A percentile compares a stretch with the other conserved stretches of the same genome.
phyloP scores from a whole-genome alignment of 2,113 vertebrate species.

The Cyprinodon brontotheroides region DNA sequence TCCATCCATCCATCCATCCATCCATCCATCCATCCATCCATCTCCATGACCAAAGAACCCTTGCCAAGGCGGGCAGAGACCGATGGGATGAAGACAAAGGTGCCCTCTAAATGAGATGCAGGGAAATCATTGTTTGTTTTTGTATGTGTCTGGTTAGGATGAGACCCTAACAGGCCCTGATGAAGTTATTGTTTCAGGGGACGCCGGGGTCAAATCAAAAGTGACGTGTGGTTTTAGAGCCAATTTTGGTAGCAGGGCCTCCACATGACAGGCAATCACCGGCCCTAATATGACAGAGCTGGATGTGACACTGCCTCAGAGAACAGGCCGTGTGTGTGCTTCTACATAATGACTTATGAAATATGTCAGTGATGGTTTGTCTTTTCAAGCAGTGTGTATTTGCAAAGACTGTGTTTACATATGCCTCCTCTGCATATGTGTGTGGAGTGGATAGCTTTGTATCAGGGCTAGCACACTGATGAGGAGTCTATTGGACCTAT shows the following conservation, averaged over 20 bases:
- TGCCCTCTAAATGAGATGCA: conserved; percentile 70
- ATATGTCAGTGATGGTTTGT: conserved; percentile 60
- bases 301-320: conserved; percentile 31
- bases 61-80: conserved; percentile 9
- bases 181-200: conserved; percentile 75
- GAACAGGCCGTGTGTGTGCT: neutral
- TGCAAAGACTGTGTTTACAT: conserved; percentile 43
- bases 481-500: conserved; percentile 44
- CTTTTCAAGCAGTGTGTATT: conserved; percentile 52
- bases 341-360: conserved; percentile 50
- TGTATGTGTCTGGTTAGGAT: conserved; percentile 58
- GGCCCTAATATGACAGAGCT: conserved; percentile 51
- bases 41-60: neutral
- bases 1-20: too few relatives aligned
- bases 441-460: conserved; percentile 5
- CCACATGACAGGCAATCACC: conserved; percentile 63
- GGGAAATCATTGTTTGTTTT: conserved; percentile 72
- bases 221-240: conserved; percentile 61
- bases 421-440: conserved; percentile 12
- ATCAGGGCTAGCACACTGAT: conserved; percentile 41
- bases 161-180: conserved; percentile 66
- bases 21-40: too few relatives aligned
- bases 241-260: conserved; percentile 53
- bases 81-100: conserved; percentile 43
- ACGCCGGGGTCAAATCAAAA: conserved; percentile 73